A percentile compares a stretch with the other conserved stretches of the same genome.
phyloP scores from a whole-genome alignment of 2,888 invertebrate genomes.

The Cistogaster globosa region DNA sequence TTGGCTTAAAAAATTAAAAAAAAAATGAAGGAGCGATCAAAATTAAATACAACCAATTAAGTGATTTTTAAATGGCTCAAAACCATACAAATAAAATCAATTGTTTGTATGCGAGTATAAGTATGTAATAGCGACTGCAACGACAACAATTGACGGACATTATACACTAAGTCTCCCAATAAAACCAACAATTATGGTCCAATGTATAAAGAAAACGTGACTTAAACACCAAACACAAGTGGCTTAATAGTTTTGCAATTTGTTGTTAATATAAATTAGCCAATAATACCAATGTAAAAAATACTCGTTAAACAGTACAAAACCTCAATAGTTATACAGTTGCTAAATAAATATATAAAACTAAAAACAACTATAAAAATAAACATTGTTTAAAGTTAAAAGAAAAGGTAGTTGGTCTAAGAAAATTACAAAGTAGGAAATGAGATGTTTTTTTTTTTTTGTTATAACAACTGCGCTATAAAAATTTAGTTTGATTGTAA shows the following conservation, averaged over 20 bases:
- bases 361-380: constrained; percentile 48
- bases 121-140: constrained; percentile 8
- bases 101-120: constrained; percentile 15
- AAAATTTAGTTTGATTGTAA: neutral
- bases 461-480: constrained; percentile 6
- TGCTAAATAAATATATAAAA: constrained; percentile 33
- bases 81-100: constrained; percentile 49
- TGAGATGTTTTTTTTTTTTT: neutral
- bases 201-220: constrained; percentile 62
- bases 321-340: constrained; percentile 41
- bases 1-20: neutral
- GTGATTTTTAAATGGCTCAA: constrained; percentile 31
- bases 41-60: constrained; percentile 62
- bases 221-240: constrained; percentile 68
- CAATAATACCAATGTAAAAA: constrained; percentile 40
- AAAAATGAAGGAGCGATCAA: constrained; percentile 22
- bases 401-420: constrained; percentile 31
- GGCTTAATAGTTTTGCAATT: constrained; percentile 68
- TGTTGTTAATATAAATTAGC: constrained; percentile 68
- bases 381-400: constrained; percentile 45
- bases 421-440: constrained; percentile 23
- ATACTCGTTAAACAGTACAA: neutral
- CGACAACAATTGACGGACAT: constrained; percentile 60
- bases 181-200: constrained; percentile 61
- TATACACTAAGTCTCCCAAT: constrained; percentile 54